phyloP scores from a whole-genome alignment of 1,140 invertebrate genomes.

The Calephelis nemesis region DNA sequence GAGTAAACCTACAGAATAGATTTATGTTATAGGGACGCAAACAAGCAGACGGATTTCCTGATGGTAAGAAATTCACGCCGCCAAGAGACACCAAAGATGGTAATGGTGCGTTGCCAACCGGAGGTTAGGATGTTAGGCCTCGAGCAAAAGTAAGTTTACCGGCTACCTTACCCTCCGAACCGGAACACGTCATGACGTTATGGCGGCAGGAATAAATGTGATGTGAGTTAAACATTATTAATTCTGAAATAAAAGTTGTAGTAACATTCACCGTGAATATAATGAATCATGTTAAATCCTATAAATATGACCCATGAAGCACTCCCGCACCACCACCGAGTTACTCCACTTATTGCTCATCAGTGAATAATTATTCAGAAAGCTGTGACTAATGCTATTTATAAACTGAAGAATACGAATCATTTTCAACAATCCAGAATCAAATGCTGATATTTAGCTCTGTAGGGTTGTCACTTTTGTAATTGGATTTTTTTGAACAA shows the following conservation, averaged over 20 bases:
- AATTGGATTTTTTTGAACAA: not conserved
- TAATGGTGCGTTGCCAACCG: no score
- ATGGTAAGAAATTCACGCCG: no score
- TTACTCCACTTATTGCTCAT: constrained; percentile 18
- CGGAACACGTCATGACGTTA: no score
- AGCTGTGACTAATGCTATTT: constrained; percentile 19
- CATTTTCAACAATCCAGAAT: constrained; percentile 18
- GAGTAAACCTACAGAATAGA: no score
- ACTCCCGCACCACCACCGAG: constrained; percentile 18
- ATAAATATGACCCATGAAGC: constrained; percentile 7
- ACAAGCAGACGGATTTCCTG: no score
- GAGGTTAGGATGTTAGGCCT: no score
- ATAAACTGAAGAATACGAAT: constrained; percentile 2
- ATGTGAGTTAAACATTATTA: no score
- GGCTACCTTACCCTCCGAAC: no score
- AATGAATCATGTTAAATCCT: constrained; percentile 8
- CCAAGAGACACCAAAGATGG: no score
- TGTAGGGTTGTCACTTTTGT: not conserved
- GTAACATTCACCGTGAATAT: not conserved
- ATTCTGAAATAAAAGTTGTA: not conserved
- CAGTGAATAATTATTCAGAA: constrained; percentile 23
- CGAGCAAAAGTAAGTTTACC: no score
- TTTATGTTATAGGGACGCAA: no score
- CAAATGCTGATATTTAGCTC: not conserved
- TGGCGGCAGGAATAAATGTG: no score